Percentiles rank a stretch among this genome's conserved stretches.
These are phyloP conservation scores for Brachyrhaphis roseni DNA, from an alignment of 2,797 vertebrate species.

Conservation along the genomic window DNA sequence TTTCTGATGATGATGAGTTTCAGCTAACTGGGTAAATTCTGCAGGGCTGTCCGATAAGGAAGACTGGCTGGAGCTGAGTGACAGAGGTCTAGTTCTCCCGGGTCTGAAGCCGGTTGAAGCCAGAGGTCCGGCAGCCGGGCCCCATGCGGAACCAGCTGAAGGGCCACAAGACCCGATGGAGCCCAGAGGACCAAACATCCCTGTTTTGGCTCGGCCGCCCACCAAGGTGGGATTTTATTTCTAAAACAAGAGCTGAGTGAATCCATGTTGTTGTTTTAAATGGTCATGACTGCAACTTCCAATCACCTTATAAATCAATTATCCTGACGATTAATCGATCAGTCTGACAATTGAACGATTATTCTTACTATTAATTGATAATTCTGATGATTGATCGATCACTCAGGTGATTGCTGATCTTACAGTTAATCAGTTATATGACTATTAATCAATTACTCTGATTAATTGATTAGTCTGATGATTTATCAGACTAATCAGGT, in stretches of 20 bases:
- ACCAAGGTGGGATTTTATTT: slow-evolving; percentile 62
- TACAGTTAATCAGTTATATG: too few species aligned
- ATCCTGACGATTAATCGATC: too few species aligned
- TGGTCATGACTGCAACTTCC: too few species aligned
- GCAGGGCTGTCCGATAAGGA: slow-evolving; percentile 77
- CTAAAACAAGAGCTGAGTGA: neutral
- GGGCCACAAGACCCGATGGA: slow-evolving; percentile 43
- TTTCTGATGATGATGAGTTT: neutral
- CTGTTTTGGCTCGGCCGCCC: slow-evolving; percentile 66
- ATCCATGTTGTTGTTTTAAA: neutral
- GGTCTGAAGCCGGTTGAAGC: slow-evolving; percentile 60
- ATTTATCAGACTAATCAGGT: too few species aligned
- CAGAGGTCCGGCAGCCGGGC: slow-evolving; percentile 43
- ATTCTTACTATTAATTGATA: too few species aligned
- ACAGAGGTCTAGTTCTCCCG: slow-evolving; percentile 74
- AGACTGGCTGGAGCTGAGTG: slow-evolving; percentile 71
- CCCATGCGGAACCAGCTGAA: slow-evolving; percentile 27
- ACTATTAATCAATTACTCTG: too few species aligned
- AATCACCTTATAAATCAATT: too few species aligned
- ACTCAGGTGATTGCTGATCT: too few species aligned
- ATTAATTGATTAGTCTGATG: too few species aligned
- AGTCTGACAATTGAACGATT: too few species aligned
- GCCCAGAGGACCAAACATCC: slow-evolving; percentile 57
- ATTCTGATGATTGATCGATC: too few species aligned
- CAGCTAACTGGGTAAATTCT: neutral